These are phyloP conservation scores for Andrena praecox DNA, from an alignment of 2,888 invertebrate genomes.

Conservation along the genomic window DNA sequence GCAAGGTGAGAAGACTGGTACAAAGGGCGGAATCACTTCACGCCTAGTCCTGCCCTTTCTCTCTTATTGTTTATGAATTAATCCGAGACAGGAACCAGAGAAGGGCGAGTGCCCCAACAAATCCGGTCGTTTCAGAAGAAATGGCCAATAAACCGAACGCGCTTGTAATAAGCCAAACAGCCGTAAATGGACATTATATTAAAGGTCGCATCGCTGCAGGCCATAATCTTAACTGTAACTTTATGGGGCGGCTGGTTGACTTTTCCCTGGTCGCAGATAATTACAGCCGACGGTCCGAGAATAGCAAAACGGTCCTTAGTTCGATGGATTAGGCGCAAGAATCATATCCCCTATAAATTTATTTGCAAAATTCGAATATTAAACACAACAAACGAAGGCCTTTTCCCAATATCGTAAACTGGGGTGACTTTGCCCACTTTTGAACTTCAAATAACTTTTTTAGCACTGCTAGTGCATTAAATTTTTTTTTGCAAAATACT, in stretches of 20 bases:
- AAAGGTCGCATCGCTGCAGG: slow-evolving; percentile 57
- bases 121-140: slow-evolving; percentile 42
- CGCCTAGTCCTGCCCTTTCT: slow-evolving; percentile 6
- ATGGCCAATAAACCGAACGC: slow-evolving; percentile 66
- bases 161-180: slow-evolving; percentile 72
- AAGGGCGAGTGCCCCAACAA: slow-evolving; percentile 15
- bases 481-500: no score
- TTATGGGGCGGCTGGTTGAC: slow-evolving; percentile 64
- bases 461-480: no score
- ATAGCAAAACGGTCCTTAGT: slow-evolving; percentile 3
- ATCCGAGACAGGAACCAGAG: slow-evolving; percentile 20
- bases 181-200: slow-evolving; percentile 72
- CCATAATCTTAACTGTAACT: slow-evolving; percentile 55
- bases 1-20: neutral
- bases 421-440: no score
- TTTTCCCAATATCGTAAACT: no score
- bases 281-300: slow-evolving; percentile 19
- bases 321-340: slow-evolving; percentile 36
- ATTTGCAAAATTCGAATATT: neutral
- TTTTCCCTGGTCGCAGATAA: slow-evolving; percentile 49
- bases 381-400: no score
- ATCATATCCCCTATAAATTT: neutral
- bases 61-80: slow-evolving; percentile 40
- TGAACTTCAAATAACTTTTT: no score
- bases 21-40: neutral